Evolutionary conservation across 2,888 invertebrate genomes (phyloP).

Genomic region (Coleophora deauratella): DNA sequence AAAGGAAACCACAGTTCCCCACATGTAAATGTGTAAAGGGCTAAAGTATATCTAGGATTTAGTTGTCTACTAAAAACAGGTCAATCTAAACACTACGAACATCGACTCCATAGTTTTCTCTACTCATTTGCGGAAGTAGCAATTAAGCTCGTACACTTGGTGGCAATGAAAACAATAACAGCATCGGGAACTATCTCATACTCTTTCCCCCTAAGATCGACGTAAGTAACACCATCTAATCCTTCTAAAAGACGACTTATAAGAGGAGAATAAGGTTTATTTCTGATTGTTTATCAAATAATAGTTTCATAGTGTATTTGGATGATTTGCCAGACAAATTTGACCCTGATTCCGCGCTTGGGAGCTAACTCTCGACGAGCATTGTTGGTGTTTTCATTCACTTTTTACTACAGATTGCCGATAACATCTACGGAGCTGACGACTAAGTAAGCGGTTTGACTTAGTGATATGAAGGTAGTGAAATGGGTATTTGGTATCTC

Average conservation of each 20-base stretch:
- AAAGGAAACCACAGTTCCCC: too few relatives aligned
- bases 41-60: too few relatives aligned
- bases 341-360: slow-evolving; percentile 61
- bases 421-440: slow-evolving; percentile 28
- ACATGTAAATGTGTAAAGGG: too few relatives aligned
- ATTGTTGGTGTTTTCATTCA: slow-evolving; percentile 56
- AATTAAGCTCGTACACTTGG: slow-evolving; percentile 53
- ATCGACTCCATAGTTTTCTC: slow-evolving; percentile 28
- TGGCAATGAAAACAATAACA: slow-evolving; percentile 60
- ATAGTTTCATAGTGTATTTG: slow-evolving; percentile 35
- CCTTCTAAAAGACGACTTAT: background rate
- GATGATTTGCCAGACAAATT: slow-evolving; percentile 58
- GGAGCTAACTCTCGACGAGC: slow-evolving; percentile 49
- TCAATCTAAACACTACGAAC: too few relatives aligned
- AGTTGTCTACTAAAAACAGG: too few relatives aligned
- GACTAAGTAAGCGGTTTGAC: slow-evolving; percentile 17
- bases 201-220: slow-evolving; percentile 41
- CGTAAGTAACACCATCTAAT: slow-evolving; percentile 15
- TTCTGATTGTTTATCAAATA: background rate
- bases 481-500: background rate
- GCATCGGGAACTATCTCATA: slow-evolving; percentile 57
- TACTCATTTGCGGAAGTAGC: slow-evolving; percentile 52
- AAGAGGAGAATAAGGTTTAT: slow-evolving; percentile 1
- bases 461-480: slow-evolving; percentile 5
- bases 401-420: slow-evolving; percentile 43